Base-by-base conservation (phyloP, 2,797 vertebrate species). In the Epinephelus malabaricus region DNA sequence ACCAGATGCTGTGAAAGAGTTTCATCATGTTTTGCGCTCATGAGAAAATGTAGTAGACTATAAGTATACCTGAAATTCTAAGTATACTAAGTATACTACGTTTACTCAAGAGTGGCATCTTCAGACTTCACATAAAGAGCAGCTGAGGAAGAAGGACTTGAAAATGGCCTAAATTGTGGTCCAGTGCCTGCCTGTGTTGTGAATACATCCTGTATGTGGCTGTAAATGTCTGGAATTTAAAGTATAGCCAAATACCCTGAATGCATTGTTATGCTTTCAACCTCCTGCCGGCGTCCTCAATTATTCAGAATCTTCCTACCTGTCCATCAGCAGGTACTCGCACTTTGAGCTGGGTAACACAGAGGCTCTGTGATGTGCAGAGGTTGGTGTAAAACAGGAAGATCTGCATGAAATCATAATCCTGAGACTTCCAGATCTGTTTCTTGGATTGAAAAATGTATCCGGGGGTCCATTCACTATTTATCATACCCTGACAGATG, bases 81-180 rank as follows among this genome's bases (percentile, higher is more conserved):
- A 78, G 95, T 95, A 95, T 95, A 95, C 95, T 95, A 95, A 95
- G 95, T 95, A 95, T 93, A 95, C 94, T 95, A 95, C 92, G 92
- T 95, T 95, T 95, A 94, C 94, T 93, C 86, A 94, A 87, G 93
- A 85, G 84, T 60, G 56, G 84, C 81, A 19, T 67, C 75, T 67
- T 77, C 73, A 56, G n/a, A 62, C 25, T 55, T n/a, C 38, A 60
- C 23, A 51, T 60, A 58, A 73, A 65, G 71, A 43, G 5, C 15
- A 64, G 21, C 49, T 27, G 11, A 47, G 18, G 64, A 18, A 82
- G 51, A 63, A 61, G 12, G 43, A 74, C 49, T 34, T 40, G 17
- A 54, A 51, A 66, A 65, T 38, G 50, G 12, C 34, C 25, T 34
- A 4, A 86, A 55, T 25, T 72, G 15, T 38, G 55, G 5, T 74